Evolutionary conservation across 2,113 vertebrate genomes (phyloP), one percentile per base, ranked within the genome.

Genomic region (Ammodytes marinus): DNA sequence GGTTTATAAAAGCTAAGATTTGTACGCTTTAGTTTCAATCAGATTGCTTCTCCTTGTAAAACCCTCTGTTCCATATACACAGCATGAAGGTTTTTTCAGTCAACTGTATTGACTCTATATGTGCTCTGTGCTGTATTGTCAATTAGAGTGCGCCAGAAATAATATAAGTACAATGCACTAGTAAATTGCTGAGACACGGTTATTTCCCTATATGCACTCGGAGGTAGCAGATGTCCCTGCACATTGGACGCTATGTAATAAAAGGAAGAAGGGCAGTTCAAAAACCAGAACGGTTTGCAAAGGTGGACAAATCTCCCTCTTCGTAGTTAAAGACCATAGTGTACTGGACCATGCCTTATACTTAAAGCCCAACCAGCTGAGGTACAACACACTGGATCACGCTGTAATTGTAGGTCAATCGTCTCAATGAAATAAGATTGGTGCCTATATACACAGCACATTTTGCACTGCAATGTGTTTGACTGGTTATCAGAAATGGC

Each of bases 181-280:
- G 40, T 71, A 84, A 87, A 89, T 69, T 90, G 88, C 88, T 91
- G 87, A 87, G 69, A 69, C 79, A 47, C 63, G 40, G 50, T 82
- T 83, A 85, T 79, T 88, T 88, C 75, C 73, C 68, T 71, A 70
- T 67, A 42, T 74, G 72, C 80, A 77, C 67, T 73, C n/a, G 57
- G 59, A 78, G 6, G 63, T 65, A 82, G 90, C 85, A 90, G 83
- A 83, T 57, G 65, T 66, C 37, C 57, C 69, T 74, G 72, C 74
- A 67, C 74, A 60, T 81, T 39, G 63, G 86, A 78, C n/a, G 43
- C 59, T 57, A 73, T 77, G 77, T 78, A 80, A 80, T 64, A 74
- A 79, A 1, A 70, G 49, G 82, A n/a, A 67, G 46, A 79, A 78
- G 69, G 49, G 67, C 37, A 67, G 45, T 63, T 74, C 57, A 66